These are phyloP conservation scores for Betta splendens DNA, from an alignment of 2,797 vertebrate species.

Conservation along the genomic window DNA sequence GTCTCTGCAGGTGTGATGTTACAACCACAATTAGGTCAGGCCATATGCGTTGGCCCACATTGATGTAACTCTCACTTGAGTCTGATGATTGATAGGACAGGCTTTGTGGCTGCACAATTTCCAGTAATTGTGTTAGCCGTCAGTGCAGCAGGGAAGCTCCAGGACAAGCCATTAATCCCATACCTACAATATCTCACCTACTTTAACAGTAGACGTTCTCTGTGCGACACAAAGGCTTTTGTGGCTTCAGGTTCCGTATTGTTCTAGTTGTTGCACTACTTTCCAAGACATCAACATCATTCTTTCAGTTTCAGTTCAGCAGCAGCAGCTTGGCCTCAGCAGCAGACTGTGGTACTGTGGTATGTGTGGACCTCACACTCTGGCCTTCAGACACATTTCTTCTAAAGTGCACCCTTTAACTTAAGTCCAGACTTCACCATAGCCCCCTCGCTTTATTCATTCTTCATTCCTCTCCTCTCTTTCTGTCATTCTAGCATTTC, in stretches of 20 bases:
- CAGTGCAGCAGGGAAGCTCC: conserved; percentile 24
- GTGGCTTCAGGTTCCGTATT: too few species aligned
- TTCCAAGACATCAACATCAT: too few species aligned
- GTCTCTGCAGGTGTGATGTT: conserved; percentile 54
- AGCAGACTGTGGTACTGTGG: not conserved
- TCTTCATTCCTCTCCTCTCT: conserved; percentile 23
- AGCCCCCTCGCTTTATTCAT: not conserved
- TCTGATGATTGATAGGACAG: conserved; percentile 49
- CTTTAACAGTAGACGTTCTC: conserved; percentile 19
- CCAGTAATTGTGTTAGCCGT: conserved; percentile 63
- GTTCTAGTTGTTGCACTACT: too few species aligned
- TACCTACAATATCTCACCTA: conserved; percentile 57
- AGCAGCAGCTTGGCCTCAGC: not conserved
- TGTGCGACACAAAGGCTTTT: conserved; percentile 20
- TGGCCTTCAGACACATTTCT: not conserved
- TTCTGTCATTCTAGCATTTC: conserved; percentile 26
- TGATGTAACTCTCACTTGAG: conserved; percentile 52
- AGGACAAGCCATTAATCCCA: conserved; percentile 53
- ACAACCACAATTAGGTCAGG: conserved; percentile 73
- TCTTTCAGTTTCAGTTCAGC: too few species aligned
- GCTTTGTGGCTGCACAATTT: conserved; percentile 51
- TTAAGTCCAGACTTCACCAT: not conserved
- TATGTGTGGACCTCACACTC: conserved; percentile 9
- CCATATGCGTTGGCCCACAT: conserved; percentile 63
- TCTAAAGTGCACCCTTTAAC: not conserved